Evolutionary conservation across 2,888 invertebrate genomes (phyloP).

Genomic region (Netelia fuscicornis): DNA sequence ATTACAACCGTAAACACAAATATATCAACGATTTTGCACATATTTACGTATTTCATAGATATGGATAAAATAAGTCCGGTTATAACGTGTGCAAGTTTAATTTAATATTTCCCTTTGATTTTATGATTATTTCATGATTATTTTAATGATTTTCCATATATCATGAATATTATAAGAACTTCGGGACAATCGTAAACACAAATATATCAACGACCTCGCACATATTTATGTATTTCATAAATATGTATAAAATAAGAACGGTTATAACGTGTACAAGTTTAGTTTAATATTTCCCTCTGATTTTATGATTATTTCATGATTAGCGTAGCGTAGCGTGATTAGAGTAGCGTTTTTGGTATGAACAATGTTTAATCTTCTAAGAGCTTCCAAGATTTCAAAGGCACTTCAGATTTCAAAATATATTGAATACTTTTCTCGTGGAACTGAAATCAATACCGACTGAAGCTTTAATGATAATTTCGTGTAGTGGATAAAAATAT

Average conservation of each 20-base stretch:
- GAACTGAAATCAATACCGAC: no score
- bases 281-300: background rate
- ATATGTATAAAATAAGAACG: background rate
- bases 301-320: no score
- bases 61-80: background rate
- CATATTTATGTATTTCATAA: background rate
- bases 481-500: no score
- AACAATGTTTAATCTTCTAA: no score
- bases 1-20: background rate
- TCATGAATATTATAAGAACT: background rate
- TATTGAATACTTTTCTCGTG: no score
- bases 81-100: background rate
- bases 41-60: constrained; percentile 1
- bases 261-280: background rate
- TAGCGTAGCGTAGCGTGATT: no score
- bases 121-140: no score
- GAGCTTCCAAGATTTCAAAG: no score
- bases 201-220: background rate
- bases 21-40: background rate
- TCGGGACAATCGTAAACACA: background rate
- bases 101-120: background rate
- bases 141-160: no score
- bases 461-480: no score
- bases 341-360: no score
- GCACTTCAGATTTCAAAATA: no score